A percentile compares a stretch with the other conserved stretches of the same genome.
phyloP scores from a whole-genome alignment of 2,113 vertebrate genomes.

The Machaerirhynchus nigripectus region DNA sequence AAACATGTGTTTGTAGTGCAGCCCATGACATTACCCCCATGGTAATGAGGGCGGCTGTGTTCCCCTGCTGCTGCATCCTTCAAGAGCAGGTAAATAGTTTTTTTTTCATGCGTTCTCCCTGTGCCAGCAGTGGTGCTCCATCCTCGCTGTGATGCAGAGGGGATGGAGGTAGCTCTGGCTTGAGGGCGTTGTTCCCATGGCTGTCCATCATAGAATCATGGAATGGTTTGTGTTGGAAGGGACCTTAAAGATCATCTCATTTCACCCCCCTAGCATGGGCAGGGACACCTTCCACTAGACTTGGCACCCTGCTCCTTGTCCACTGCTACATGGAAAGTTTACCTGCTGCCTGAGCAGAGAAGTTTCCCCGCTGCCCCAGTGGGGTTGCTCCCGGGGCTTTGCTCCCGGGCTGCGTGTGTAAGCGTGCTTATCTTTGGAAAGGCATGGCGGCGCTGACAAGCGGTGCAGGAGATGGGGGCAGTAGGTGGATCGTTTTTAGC shows the following conservation, averaged over 20 bases:
- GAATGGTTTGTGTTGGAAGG: not conserved
- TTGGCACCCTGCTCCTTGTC: not conserved
- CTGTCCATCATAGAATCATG: not conserved
- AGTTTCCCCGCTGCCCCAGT: fast-evolving
- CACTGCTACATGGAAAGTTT: not conserved
- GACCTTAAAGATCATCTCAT: not conserved
- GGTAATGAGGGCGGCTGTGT: not conserved
- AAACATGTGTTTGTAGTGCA: fast-evolving
- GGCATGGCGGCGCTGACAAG: conserved; percentile 4
- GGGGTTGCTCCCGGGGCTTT: not conserved
- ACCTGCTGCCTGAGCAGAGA: not conserved
- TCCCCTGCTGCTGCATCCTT: not conserved
- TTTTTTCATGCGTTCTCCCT: not conserved
- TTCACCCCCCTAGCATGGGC: not conserved
- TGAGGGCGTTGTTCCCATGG: not conserved
- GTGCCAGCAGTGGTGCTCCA: not conserved
- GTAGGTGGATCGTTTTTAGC: conserved; percentile 52
- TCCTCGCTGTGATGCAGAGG: fast-evolving
- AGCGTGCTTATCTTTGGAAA: conserved; percentile 28
- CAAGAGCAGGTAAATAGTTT: not conserved
- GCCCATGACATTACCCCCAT: fast-evolving
- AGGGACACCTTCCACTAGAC: not conserved
- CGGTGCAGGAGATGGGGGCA: not conserved
- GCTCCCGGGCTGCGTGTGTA: not conserved
- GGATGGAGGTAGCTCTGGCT: not conserved